Percentiles rank a stretch among this genome's conserved stretches.
phyloP scores from a whole-genome alignment of 1,140 invertebrate genomes.

The Bombus consobrinus region DNA sequence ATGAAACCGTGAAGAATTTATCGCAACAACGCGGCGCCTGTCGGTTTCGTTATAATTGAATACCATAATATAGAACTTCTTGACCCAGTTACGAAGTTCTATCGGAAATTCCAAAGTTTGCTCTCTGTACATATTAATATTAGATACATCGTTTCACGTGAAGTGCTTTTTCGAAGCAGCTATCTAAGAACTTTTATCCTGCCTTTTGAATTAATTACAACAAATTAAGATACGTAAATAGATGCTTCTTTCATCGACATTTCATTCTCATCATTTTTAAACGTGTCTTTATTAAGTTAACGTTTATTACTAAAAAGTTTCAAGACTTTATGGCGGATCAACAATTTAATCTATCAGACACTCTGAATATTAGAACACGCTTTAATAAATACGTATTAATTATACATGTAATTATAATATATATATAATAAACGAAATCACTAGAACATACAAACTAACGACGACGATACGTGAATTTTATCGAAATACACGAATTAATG shows the following conservation, averaged over 20 bases:
- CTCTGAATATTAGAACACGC: no score
- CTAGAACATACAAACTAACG: no score
- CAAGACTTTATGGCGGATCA: no score
- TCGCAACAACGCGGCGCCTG: neutral
- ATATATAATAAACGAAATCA: no score
- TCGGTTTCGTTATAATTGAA: slow-evolving; percentile 21
- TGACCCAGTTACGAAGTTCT: slow-evolving; percentile 11
- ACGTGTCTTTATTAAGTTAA: no score
- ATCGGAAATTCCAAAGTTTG: neutral
- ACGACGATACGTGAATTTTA: no score
- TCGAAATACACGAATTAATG: no score
- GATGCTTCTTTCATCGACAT: neutral
- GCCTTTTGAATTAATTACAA: neutral
- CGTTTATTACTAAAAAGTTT: no score
- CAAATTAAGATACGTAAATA: neutral
- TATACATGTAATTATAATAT: no score
- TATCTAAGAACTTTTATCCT: neutral
- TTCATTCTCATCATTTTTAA: no score
- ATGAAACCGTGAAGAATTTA: slow-evolving; percentile 16
- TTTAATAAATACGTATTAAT: no score
- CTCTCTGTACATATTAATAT: neutral
- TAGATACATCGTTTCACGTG: neutral
- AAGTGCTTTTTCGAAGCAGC: neutral
- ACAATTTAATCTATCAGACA: no score
- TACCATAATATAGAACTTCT: neutral